Evolutionary conservation across 2,888 invertebrate species (phyloP).

Genomic region (Zhuqinia jingwanae): DNA sequence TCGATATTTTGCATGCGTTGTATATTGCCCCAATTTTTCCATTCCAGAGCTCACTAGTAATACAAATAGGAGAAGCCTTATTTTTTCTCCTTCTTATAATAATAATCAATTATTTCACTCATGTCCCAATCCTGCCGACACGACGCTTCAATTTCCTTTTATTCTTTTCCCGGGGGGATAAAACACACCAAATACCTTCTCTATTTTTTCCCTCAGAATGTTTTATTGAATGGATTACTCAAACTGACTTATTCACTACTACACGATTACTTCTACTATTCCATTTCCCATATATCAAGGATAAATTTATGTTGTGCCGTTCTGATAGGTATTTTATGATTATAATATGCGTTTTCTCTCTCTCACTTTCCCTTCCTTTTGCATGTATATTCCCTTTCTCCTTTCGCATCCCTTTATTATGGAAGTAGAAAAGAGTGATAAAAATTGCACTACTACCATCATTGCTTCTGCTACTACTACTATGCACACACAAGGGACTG

Average conservation of each 20-base stretch:
- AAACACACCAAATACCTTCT: too few species aligned
- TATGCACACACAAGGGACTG: constrained; percentile 4
- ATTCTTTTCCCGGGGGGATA: too few species aligned
- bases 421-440: neutral
- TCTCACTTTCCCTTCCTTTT: neutral
- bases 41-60: too few species aligned
- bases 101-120: too few species aligned
- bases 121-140: too few species aligned
- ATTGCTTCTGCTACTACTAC: too few species aligned
- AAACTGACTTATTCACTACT: constrained; percentile 5
- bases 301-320: constrained; percentile 30
- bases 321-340: constrained; percentile 24
- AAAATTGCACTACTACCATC: too few species aligned
- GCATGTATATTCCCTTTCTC: neutral
- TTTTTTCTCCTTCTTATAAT: too few species aligned
- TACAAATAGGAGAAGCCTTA: too few species aligned
- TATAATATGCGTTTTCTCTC: neutral
- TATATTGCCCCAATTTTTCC: neutral
- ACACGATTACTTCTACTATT: too few species aligned
- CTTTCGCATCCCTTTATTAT: neutral
- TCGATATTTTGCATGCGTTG: too few species aligned
- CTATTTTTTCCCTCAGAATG: neutral
- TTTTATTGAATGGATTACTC: constrained; percentile 16
- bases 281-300: neutral
- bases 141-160: too few species aligned